Base-by-base conservation (phyloP, 2,113 vertebrate genomes). In the Vimba vimba region DNA sequence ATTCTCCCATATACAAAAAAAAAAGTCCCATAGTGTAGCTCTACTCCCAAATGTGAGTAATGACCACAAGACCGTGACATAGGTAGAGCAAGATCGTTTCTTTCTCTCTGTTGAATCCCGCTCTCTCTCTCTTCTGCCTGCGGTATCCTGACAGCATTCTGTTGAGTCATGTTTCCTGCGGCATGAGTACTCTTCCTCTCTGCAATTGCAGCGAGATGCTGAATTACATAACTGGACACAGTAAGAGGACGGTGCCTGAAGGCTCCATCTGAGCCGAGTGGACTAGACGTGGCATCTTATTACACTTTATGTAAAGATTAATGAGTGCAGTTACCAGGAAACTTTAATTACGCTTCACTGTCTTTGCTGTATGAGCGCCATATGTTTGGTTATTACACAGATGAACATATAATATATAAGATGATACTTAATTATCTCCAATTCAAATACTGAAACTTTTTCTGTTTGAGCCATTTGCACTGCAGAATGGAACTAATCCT, bases 81-180 rank as follows among this genome's bases (percentile, higher is more conserved):
- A 55, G 27, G 8, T 25, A 23, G 39, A 50, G 27, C 27, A 52
- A 43, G 27, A 80, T 80, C 79, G 77, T 62, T 68, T 57, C 55
- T 23, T 5, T 4, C 6, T 33, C 6, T 81, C 15, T 52, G n/a
- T 78, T 13, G 64, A 33, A 6, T 71, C 62, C 47, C 7, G 45
- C 55, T 30, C n/a, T 0, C 19, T 77, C 73, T 77, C 73, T 57
- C 47, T 55, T n/a, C 12, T 12, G 17, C n/a, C 45, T 52, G 82
- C 36, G 10, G 78, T 36, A 47, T 79, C 60, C 73, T 84, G 78
- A n/a, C 25, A 23, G 36, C 82, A 52, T 87, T 60, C 50, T 52
- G 74, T 84, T 89, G 80, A 89, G 84, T 87, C 88, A 86, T 71
- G 62, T 79, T 79, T 68, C 79, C 86, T 80, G 79, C 39, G 30